phyloP scores from a whole-genome alignment of 2,888 invertebrate genomes.

The Drosophila anceps region DNA sequence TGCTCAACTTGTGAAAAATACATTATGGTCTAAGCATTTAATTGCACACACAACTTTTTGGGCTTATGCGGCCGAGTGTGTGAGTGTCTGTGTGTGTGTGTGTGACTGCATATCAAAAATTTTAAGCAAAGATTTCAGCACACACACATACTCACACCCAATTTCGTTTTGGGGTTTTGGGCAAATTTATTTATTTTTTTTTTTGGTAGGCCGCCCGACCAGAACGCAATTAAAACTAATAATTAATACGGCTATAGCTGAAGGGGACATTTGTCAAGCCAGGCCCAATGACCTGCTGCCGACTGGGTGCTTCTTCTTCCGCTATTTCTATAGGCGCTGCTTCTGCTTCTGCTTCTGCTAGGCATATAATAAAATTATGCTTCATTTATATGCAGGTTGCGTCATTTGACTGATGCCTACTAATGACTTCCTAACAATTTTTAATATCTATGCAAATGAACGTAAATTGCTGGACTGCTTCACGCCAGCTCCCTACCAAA shows the following conservation, averaged over 20 bases:
- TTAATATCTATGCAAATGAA: slow-evolving; percentile 83
- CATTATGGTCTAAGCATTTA: slow-evolving; percentile 79
- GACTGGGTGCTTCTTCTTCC: background rate
- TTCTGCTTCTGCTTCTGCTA: background rate
- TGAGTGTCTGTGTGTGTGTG: background rate
- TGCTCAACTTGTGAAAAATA: slow-evolving; percentile 79
- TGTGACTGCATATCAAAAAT: slow-evolving; percentile 4
- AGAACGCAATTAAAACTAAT: slow-evolving; percentile 78
- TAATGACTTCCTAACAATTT: slow-evolving; percentile 83
- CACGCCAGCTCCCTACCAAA: slow-evolving; percentile 38
- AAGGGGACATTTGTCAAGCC: slow-evolving; percentile 43
- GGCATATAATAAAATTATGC: slow-evolving; percentile 78
- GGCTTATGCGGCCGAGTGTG: slow-evolving; percentile 12
- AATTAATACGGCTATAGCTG: slow-evolving; percentile 65
- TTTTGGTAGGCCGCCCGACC: slow-evolving; percentile 29
- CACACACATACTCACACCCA: background rate
- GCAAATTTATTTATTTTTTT: background rate
- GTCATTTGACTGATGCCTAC: slow-evolving; percentile 82
- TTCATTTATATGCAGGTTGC: slow-evolving; percentile 81
- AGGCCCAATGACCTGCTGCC: slow-evolving; percentile 49
- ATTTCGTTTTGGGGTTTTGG: background rate
- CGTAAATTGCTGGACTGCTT: slow-evolving; percentile 77
- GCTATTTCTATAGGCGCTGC: background rate
- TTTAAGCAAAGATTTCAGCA: slow-evolving; percentile 23
- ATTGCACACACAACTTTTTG: slow-evolving; percentile 66